phyloP scores from a whole-genome alignment of 2,888 invertebrate species.

The Drymonia ruficornis region DNA sequence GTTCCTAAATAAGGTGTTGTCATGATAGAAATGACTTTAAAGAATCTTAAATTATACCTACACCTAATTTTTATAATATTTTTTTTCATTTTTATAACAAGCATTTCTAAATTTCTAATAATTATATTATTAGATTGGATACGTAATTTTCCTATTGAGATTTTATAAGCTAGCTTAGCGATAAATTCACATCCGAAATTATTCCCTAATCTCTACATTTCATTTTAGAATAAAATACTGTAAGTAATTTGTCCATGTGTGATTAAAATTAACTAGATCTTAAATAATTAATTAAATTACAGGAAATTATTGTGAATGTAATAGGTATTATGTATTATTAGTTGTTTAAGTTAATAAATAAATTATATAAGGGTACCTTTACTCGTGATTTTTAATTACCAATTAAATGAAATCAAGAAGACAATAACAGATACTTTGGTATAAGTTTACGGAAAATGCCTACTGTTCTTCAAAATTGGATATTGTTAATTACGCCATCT shows the following conservation, averaged over 20 bases:
- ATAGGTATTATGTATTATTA: slow-evolving; percentile 35
- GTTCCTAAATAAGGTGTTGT: no score
- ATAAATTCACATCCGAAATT: not conserved
- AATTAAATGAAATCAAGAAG: no score
- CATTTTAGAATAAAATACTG: not conserved
- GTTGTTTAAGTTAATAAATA: slow-evolving; percentile 24
- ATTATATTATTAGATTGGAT: not conserved
- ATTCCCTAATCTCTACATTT: not conserved
- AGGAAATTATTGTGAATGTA: slow-evolving; percentile 22
- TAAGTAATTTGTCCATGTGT: no score
- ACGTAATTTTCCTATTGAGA: not conserved
- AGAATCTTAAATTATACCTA: no score
- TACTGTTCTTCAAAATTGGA: no score
- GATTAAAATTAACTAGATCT: not conserved
- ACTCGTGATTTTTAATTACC: not conserved
- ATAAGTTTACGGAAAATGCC: no score
- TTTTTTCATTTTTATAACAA: not conserved
- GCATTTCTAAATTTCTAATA: no score
- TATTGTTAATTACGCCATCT: not conserved
- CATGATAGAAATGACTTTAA: no score
- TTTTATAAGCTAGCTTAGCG: no score
- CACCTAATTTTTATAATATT: not conserved
- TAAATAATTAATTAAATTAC: slow-evolving; percentile 17
- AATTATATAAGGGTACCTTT: slow-evolving; percentile 7
- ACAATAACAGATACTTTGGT: no score